These are phyloP conservation scores for Oenanthe melanoleuca DNA, from an alignment of 2,113 vertebrate species.

Conservation along the genomic window DNA sequence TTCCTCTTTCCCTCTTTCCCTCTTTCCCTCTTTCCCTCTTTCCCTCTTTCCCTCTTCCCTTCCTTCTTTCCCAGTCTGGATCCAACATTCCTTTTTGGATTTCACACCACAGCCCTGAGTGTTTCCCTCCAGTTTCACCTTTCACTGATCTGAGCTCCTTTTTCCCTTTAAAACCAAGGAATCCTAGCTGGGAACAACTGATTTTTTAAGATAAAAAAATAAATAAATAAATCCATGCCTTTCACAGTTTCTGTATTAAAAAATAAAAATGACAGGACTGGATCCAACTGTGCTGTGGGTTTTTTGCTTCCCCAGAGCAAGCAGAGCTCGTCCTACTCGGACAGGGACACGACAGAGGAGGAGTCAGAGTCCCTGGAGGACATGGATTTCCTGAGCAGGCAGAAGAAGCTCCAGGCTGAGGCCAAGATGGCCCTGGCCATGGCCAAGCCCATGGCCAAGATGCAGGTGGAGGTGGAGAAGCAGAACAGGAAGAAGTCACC, in stretches of 20 bases:
- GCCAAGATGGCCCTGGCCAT: conserved; percentile 97
- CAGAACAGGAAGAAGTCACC: conserved; percentile 99
- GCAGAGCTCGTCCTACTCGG: conserved; percentile 98
- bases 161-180: neutral
- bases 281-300: neutral
- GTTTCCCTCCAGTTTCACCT: neutral
- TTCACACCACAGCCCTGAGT: accelerated
- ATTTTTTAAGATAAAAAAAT: neutral
- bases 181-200: neutral
- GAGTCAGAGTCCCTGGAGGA: conserved; percentile 96
- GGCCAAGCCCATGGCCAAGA: conserved; percentile 99
- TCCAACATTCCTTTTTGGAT: neutral
- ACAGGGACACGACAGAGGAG: conserved; percentile 96
- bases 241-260: neutral
- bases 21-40: too few relatives aligned
- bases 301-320: conserved; percentile 84
- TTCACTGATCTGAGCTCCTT: neutral
- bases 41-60: neutral
- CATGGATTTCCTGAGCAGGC: conserved; percentile 96
- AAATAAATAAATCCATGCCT: neutral
- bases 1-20: too few relatives aligned
- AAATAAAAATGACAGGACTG: neutral
- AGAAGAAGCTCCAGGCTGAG: conserved; percentile 96
- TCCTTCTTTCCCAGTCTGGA: too few relatives aligned
- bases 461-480: conserved; percentile 99